Percentiles rank a stretch among this genome's conserved stretches.
phyloP scores from a whole-genome alignment of 2,797 vertebrate genomes.

The Pogonophryne albipinna region DNA sequence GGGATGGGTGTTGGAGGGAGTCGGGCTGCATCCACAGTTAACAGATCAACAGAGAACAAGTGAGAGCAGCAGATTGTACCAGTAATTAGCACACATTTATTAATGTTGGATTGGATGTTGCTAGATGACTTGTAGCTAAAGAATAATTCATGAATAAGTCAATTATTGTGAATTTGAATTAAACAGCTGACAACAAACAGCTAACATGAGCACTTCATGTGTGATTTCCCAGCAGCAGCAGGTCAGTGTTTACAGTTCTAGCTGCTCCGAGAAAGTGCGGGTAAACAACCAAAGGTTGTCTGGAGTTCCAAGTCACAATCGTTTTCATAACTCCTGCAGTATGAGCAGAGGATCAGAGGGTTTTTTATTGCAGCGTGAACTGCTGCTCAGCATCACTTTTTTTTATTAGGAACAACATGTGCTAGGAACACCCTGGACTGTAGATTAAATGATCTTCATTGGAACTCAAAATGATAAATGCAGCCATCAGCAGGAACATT shows the following conservation, averaged over 20 bases:
- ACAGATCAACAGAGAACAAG: not conserved
- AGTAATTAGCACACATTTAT: not conserved
- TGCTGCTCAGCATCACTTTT: not conserved
- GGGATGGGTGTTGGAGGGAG: not conserved
- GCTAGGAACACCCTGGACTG: not conserved
- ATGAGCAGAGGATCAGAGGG: not conserved
- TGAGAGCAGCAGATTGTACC: not conserved
- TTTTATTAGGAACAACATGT: conserved; percentile 3
- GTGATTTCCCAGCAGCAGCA: not conserved
- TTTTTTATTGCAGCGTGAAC: conserved; percentile 1
- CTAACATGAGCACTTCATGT: not conserved
- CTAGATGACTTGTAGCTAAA: no score
- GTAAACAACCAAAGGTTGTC: not conserved
- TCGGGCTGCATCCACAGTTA: not conserved
- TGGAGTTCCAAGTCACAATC: not conserved
- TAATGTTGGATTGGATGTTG: not conserved
- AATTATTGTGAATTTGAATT: no score
- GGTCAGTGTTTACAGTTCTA: not conserved
- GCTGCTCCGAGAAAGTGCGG: not conserved
- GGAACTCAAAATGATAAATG: conserved; percentile 31
- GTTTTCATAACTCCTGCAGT: not conserved
- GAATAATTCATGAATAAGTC: no score
- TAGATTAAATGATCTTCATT: conserved; percentile 12
- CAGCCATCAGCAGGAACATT: conserved; percentile 25
- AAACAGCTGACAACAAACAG: not conserved